Conservation (phyloP, 2,797 vertebrate genomes). For the Antennarius maculatus region DNA sequence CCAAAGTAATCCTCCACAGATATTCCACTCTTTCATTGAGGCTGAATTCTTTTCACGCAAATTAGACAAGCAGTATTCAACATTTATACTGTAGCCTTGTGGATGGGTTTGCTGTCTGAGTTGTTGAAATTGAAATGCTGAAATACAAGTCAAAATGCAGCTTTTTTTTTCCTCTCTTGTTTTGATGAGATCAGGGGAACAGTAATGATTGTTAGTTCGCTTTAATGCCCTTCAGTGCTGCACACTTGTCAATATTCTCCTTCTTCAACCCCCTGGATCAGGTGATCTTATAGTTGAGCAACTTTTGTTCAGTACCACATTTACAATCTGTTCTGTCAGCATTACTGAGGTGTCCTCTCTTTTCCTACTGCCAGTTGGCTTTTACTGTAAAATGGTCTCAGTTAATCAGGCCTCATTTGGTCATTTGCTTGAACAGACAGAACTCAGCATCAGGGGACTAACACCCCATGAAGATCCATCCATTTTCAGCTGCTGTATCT, state of each 20-base stretch:
- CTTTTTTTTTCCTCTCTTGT: conserved; percentile 1
- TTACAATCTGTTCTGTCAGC: conserved; percentile 56
- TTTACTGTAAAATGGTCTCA: conserved; percentile 45
- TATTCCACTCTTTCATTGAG: not conserved
- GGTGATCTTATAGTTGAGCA: conserved; percentile 41
- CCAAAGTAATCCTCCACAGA: too few relatives aligned
- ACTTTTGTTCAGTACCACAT: conserved; percentile 49
- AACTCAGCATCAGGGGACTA: not conserved
- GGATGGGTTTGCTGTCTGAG: conserved; percentile 24
- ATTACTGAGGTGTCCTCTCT: conserved; percentile 31
- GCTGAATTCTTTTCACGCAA: conserved; percentile 20
- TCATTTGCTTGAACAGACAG: conserved; percentile 22
- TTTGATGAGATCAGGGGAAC: conserved; percentile 46
- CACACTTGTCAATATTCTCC: conserved; percentile 64
- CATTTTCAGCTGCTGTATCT: too few relatives aligned
- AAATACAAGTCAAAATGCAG: conserved; percentile 42
- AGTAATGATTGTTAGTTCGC: conserved; percentile 58
- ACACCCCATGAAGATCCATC: not conserved
- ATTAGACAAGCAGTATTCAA: conserved; percentile 8
- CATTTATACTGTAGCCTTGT: not conserved
- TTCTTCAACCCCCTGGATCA: conserved; percentile 34
- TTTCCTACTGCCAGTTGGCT: conserved; percentile 14
- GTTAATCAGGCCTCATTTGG: conserved; percentile 41
- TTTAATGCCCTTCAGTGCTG: conserved; percentile 47
- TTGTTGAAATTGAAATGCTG: conserved; percentile 40